Percentiles rank a stretch among this genome's conserved stretches.
Conservation (phyloP, 2,113 vertebrate species). For the Oreocharis arfaki region DNA sequence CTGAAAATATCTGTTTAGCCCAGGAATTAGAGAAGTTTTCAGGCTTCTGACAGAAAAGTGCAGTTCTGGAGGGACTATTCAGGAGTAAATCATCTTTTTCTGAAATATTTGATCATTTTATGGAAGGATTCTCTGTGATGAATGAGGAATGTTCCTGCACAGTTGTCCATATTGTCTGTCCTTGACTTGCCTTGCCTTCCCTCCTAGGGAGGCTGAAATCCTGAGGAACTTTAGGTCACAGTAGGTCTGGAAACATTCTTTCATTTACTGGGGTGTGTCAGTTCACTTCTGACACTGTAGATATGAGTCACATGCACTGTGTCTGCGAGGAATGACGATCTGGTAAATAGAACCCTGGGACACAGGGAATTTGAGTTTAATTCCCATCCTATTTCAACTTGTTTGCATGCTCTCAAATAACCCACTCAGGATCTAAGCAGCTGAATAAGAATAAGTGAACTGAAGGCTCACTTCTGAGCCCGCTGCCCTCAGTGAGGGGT, state of each 20-base stretch:
- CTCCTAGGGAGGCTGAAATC: background rate
- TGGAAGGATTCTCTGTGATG: background rate
- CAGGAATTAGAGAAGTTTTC: background rate
- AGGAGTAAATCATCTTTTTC: background rate
- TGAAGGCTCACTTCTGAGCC: background rate
- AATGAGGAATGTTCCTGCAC: background rate
- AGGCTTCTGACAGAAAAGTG: background rate
- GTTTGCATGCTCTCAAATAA: background rate
- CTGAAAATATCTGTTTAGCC: background rate
- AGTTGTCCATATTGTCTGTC: background rate
- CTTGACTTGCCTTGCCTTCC: background rate
- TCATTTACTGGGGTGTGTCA: background rate
- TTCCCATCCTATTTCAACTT: background rate
- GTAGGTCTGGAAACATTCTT: slow-evolving; percentile 14
- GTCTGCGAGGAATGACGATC: background rate
- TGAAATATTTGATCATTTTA: background rate
- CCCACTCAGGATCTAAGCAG: background rate
- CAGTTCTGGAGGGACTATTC: background rate
- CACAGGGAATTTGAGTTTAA: background rate
- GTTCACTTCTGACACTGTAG: background rate
- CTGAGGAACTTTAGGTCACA: slow-evolving; percentile 15
- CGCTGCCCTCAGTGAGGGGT: background rate
- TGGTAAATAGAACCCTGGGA: background rate
- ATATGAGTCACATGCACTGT: background rate
- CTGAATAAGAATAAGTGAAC: background rate